Percentiles rank a stretch among this genome's conserved stretches.
Conservation (phyloP, 2,113 vertebrate species). For the Platysteira castanea region DNA sequence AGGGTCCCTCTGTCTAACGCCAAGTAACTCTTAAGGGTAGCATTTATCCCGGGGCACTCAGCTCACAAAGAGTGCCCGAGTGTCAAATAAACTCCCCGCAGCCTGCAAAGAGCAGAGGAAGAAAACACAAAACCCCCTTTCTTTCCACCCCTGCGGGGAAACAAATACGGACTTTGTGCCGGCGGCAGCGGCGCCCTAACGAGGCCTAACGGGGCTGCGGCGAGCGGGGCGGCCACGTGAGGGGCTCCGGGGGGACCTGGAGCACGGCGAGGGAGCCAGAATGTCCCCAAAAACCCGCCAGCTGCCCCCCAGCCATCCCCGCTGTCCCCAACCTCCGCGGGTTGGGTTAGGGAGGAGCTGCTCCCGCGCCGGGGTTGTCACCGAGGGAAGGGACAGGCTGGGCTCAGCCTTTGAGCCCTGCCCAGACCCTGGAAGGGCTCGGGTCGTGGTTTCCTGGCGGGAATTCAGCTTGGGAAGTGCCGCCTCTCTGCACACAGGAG, state of each 20-base stretch:
- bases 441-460: rapidly evolving
- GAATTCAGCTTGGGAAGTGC: background rate
- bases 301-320: background rate
- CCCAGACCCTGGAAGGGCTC: background rate
- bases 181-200: slow-evolving; percentile 75
- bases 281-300: background rate
- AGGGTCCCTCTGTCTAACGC: slow-evolving; percentile 93
- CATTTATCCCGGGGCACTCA: slow-evolving; percentile 89
- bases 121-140: slow-evolving; percentile 89
- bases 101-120: slow-evolving; percentile 68
- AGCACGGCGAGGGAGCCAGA: background rate
- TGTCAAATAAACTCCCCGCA: slow-evolving; percentile 92
- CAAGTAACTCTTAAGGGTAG: slow-evolving; percentile 90
- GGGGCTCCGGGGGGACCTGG: background rate
- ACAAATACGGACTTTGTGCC: slow-evolving; percentile 88
- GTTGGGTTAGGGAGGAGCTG: background rate
- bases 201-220: slow-evolving; percentile 49
- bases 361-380: background rate
- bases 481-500: no score
- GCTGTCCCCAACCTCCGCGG: rapidly evolving
- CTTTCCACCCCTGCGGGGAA: slow-evolving; percentile 82
- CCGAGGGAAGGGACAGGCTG: background rate
- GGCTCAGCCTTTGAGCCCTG: background rate
- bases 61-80: slow-evolving; percentile 88
- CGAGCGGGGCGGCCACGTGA: background rate